Evolutionary conservation across 2,888 invertebrate genomes (phyloP), one percentile per base, ranked within the genome.

Genomic region (Lordiphosa fenestrarum): DNA sequence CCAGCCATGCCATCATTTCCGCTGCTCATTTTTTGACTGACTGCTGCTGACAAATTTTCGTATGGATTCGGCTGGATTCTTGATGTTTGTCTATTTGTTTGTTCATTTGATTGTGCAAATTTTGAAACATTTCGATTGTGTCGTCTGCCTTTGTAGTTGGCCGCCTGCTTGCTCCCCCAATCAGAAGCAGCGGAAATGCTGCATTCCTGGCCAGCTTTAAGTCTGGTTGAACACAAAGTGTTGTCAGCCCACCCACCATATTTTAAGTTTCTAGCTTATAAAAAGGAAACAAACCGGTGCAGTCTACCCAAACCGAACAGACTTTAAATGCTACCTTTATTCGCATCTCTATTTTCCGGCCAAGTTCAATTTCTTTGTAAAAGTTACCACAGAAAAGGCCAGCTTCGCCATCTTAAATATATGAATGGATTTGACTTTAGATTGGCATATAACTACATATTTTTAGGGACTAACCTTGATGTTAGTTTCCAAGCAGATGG

Each of bases 1-100:
- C 69, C 67, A 52, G 71, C 73, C 65, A 71, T 73, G 80, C 75
- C 80, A 84, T 80, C 80, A 80, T 80, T 80, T 80, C 80, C 80
- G 80, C 64, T 84, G 78, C 69, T 70, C 69, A 75, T 75, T 80
- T 77, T 69, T 69, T 76, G 59, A 70, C 73, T 73, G 73, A 69
- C 70, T 73, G 58, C 70, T 73, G 58, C 66, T 60, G 55, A 62
- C 75, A 60, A 69, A 59, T 69, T 50, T 63, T 30, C 10, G 50
- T 61, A 60, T 72, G 55, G 48, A 53, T 53, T 58, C 47, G 57
- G 58, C 46, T 51, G 13, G 64, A 19, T 64, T 40, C 42, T 52
- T 61, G 51, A 61, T 73, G 61, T 56, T 71, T 67, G 71, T 56
- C 42, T 44, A 53, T 54, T 84, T 78, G 64, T 73, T 81, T 71